Evolutionary conservation across 2,797 vertebrate genomes (phyloP).

Genomic region (Halcyon smyrnensis): DNA sequence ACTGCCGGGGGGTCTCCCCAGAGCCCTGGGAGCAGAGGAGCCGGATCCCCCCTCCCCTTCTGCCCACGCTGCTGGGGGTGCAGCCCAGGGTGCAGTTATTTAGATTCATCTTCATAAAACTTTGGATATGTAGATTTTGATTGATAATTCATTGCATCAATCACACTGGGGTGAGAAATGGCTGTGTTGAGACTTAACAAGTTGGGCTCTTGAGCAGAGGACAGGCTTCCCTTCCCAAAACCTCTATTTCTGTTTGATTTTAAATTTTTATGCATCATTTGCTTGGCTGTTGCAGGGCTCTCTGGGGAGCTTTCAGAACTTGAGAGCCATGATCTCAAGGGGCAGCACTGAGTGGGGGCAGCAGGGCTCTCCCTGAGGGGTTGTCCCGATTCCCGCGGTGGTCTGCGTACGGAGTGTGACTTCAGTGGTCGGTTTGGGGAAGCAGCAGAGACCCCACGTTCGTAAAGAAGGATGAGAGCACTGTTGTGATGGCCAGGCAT

Average conservation of each 20-base stretch:
- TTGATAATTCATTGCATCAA: not conserved
- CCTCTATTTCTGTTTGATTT: not conserved
- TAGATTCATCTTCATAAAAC: not conserved
- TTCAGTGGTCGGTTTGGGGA: not conserved
- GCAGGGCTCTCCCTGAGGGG: not conserved
- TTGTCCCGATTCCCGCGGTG: not conserved
- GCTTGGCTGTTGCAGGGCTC: not conserved
- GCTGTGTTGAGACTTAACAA: not conserved
- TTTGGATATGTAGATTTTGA: not conserved
- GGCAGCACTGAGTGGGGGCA: rapidly evolving
- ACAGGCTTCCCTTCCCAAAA: not conserved
- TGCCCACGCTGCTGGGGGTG: not conserved
- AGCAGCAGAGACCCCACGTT: not conserved
- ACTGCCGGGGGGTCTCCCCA: no score
- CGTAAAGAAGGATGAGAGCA: not conserved
- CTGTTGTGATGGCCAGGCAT: rapidly evolving
- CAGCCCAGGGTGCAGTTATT: not conserved
- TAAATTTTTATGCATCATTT: not conserved
- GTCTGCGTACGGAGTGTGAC: not conserved
- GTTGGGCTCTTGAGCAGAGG: not conserved
- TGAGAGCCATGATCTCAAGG: not conserved
- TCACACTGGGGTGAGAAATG: not conserved
- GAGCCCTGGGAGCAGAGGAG: not conserved
- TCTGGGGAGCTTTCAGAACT: not conserved
- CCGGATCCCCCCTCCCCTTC: not conserved